Evolutionary conservation across 2,113 vertebrate species (phyloP).

Genomic region (Clupea harengus): DNA sequence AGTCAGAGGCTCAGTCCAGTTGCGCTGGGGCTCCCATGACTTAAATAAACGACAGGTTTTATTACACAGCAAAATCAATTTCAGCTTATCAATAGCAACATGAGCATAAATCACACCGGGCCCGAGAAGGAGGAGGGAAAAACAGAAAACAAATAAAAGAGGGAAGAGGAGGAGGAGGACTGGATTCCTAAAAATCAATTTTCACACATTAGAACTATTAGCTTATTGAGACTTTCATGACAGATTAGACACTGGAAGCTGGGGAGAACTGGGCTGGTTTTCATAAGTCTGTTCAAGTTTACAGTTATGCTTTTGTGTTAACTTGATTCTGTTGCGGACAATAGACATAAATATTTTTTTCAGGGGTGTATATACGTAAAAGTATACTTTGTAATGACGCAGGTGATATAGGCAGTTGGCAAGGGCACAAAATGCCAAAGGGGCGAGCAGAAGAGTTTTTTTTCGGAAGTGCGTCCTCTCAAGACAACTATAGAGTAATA

Average conservation of each 20-base stretch:
- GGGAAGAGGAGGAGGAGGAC: slow-evolving; percentile 36
- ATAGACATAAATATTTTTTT: too few relatives aligned
- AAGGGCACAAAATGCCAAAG: too few relatives aligned
- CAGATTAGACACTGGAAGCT: slow-evolving; percentile 61
- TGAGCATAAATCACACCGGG: slow-evolving; percentile 75
- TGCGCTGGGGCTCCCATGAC: slow-evolving; percentile 20
- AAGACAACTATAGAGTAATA: too few relatives aligned
- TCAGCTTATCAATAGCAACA: slow-evolving; percentile 70
- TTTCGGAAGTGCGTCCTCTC: too few relatives aligned
- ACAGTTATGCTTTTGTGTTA: slow-evolving; percentile 11
- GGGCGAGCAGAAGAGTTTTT: too few relatives aligned
- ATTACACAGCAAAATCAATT: slow-evolving; percentile 74
- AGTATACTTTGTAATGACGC: background rate
- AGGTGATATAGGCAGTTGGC: too few relatives aligned
- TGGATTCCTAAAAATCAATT: slow-evolving; percentile 84
- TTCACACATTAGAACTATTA: slow-evolving; percentile 95
- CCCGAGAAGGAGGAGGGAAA: slow-evolving; percentile 31
- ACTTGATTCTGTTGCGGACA: background rate
- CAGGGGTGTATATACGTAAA: too few relatives aligned
- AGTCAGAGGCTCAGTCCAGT: background rate
- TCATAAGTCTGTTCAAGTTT: slow-evolving; percentile 37
- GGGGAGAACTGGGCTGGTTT: slow-evolving; percentile 45
- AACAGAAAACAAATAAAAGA: slow-evolving; percentile 43
- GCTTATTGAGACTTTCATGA: slow-evolving; percentile 81
- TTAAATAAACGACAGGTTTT: slow-evolving; percentile 67